Evolutionary conservation across 2,113 vertebrate species (phyloP), one percentile per base, ranked within the genome.

Genomic region (Fregata magnificens): DNA sequence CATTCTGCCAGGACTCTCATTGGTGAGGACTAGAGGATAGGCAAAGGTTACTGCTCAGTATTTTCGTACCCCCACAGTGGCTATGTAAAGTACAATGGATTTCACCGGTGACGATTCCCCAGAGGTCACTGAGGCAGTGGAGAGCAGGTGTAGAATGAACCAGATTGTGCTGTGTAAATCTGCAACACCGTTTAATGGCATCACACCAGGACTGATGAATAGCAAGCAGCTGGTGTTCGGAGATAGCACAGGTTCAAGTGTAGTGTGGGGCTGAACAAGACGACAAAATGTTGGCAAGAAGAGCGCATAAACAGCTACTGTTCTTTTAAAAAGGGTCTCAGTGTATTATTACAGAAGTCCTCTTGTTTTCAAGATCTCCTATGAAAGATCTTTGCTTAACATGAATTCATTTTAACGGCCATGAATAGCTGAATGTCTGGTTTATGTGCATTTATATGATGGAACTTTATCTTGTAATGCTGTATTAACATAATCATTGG

Each of bases 1-100:
- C 2, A 0, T 45, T 86, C 38, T 58, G n/a, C 38, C 49, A 50
- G 29, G n/a, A 29, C 17, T 50, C 15, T 44, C 0, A 0, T 45
- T 78, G 63, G 25, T 61, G 61, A 79, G 53, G 38, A 11, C 32
- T 55, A 20, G 18, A 45, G 29, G 9, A 34, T 16, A 17, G 29
- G 82, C 47, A 72, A 59, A 83, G 47, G 32, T 31, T 53, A 21
- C 28, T 81, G 18, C 52, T 78, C 10, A 15, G 18, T 55, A 12
- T 53, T 73, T 66, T 76, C 36, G 6, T 81, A 22, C 58, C 34
- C 26, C 13, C 8, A 2, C 9, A 0, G 21, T 31, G 10, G 7
- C 44, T 82, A 61, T 84, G 32, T 42, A 69, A 40, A 1, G 2
- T 7, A 1, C 1, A 2, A 12, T 67, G 44, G 28, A 15, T 85